These are phyloP conservation scores for Anguilla obscura DNA, from an alignment of 2,797 vertebrate species.

Conservation along the genomic window DNA sequence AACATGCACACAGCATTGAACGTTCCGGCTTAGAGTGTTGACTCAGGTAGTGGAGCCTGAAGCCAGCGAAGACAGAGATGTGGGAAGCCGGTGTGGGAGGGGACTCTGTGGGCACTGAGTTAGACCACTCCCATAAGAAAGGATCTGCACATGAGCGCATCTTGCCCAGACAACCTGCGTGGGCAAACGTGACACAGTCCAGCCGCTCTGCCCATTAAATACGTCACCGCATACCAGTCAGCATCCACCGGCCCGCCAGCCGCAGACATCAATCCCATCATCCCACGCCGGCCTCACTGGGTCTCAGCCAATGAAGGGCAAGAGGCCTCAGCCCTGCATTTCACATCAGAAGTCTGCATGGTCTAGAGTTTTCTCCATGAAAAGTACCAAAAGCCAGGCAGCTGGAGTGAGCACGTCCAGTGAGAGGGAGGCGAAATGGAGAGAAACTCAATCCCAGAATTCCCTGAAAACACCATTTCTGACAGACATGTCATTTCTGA, in stretches of 20 bases:
- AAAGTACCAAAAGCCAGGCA: neutral
- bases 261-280: neutral
- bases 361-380: neutral
- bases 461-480: neutral
- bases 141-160: neutral
- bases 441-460: neutral
- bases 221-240: neutral
- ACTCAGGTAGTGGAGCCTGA: neutral
- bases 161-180: neutral
- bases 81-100: neutral
- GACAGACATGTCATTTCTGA: neutral
- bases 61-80: neutral
- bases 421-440: neutral
- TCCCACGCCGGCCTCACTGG: neutral
- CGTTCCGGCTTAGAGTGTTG: neutral
- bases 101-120: neutral
- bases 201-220: neutral
- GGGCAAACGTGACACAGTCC: neutral
- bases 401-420: neutral
- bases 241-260: neutral
- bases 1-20: neutral
- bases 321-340: no score
- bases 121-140: neutral
- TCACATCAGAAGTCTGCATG: neutral
- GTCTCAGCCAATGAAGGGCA: neutral